These are phyloP conservation scores for Forbesichthys papilliferus DNA, from an alignment of 2,113 vertebrate species.

Conservation along the genomic window DNA sequence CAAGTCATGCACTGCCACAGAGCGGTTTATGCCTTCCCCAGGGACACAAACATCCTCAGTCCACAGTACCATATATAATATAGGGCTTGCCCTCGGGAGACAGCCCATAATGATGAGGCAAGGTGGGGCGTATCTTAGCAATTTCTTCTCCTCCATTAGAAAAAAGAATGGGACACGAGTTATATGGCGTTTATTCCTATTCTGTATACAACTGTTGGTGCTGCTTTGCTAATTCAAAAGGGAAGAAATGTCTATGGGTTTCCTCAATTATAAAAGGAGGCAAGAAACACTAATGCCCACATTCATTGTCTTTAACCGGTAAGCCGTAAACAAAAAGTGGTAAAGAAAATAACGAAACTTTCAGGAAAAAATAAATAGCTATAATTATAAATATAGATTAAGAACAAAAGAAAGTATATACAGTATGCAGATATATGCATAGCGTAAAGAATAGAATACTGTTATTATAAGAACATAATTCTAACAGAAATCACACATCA, in stretches of 20 bases:
- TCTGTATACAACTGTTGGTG: slow-evolving; percentile 40
- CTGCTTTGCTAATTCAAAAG: slow-evolving; percentile 35
- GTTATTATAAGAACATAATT: no score
- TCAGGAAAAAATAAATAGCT: no score
- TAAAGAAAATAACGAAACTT: no score
- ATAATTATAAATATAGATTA: no score
- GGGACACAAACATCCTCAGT: slow-evolving; percentile 62
- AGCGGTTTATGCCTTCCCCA: slow-evolving; percentile 49
- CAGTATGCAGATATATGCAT: no score
- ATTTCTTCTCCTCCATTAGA: slow-evolving; percentile 82
- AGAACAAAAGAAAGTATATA: no score
- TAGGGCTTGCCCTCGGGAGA: slow-evolving; percentile 52
- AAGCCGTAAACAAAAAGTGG: no score
- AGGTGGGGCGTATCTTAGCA: slow-evolving; percentile 64
- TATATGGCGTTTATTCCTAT: slow-evolving; percentile 60
- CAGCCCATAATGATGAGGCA: slow-evolving; percentile 65
- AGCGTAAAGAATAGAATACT: no score
- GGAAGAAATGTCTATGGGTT: slow-evolving; percentile 23
- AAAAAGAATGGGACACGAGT: slow-evolving; percentile 73
- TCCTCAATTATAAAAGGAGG: slow-evolving; percentile 16
- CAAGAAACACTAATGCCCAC: not conserved
- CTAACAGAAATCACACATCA: no score
- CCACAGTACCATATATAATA: slow-evolving; percentile 51
- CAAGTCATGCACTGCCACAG: slow-evolving; percentile 49
- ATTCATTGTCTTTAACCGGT: no score